Evolutionary conservation across 2,113 vertebrate species (phyloP).

Genomic region (Chelonoidis abingdonii): DNA sequence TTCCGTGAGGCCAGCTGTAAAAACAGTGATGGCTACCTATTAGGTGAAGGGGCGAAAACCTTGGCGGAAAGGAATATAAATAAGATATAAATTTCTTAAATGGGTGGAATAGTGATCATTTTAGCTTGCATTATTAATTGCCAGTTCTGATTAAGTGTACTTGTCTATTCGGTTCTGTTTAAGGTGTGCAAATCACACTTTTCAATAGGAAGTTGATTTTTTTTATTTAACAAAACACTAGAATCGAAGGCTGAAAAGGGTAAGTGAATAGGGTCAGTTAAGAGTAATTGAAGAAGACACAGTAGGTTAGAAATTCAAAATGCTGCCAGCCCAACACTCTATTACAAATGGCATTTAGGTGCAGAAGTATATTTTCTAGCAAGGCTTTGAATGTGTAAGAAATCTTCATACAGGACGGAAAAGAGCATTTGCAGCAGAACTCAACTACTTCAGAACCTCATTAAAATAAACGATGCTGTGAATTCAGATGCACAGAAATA

Average conservation of each 20-base stretch:
- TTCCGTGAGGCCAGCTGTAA: constrained; percentile 70
- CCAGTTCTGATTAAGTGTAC: not conserved
- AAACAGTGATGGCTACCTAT: constrained; percentile 55
- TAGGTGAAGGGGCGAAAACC: constrained; percentile 49
- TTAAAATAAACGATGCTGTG: not conserved
- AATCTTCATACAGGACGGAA: not conserved
- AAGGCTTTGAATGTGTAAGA: not conserved
- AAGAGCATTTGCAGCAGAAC: not conserved
- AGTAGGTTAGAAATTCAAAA: not conserved
- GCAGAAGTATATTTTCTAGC: not conserved
- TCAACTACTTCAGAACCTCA: not conserved
- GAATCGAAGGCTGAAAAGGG: not conserved
- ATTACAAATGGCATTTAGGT: not conserved
- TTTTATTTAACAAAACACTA: not conserved
- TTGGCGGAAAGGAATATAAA: constrained; percentile 53
- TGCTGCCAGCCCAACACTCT: not conserved
- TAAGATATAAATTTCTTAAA: constrained; percentile 61
- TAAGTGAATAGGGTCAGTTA: not conserved
- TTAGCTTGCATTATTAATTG: constrained; percentile 34
- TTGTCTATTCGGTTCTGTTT: not conserved
- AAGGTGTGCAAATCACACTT: not conserved
- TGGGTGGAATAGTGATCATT: constrained; percentile 51
- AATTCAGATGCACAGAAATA: not conserved
- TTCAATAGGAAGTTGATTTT: not conserved
- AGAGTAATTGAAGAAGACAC: not conserved